A percentile compares a stretch with the other conserved stretches of the same genome.
These are phyloP conservation scores for Parus major DNA, from an alignment of 2,113 vertebrate genomes.

Conservation along the genomic window DNA sequence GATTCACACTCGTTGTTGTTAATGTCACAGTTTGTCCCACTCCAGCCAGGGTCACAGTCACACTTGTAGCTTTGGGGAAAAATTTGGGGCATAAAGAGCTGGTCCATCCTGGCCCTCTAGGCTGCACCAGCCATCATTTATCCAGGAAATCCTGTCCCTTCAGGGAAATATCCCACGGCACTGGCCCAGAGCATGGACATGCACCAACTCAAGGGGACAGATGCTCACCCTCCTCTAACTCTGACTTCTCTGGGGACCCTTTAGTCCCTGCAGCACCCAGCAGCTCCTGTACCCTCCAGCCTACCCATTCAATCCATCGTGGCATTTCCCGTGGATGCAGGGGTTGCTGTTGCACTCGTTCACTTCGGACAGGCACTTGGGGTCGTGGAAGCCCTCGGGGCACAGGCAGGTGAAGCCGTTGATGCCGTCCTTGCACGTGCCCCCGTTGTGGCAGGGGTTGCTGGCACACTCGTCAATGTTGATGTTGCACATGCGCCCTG, in stretches of 20 bases:
- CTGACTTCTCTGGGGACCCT: fast-evolving
- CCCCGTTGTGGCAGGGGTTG: constrained; percentile 90
- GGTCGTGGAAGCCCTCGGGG: constrained; percentile 88
- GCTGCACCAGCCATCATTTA: neutral
- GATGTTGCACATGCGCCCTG: constrained; percentile 91
- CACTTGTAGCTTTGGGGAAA: constrained; percentile 82
- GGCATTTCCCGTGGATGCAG: constrained; percentile 89
- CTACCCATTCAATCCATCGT: constrained; percentile 88
- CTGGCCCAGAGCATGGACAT: neutral
- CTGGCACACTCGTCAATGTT: constrained; percentile 89
- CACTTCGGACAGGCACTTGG: constrained; percentile 90
- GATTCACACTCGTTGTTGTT: constrained; percentile 96
- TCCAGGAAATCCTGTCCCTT: neutral
- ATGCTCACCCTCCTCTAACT: neutral
- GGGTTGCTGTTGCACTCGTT: constrained; percentile 94
- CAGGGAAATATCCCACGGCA: neutral
- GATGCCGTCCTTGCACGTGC: constrained; percentile 87
- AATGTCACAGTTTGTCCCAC: constrained; percentile 89
- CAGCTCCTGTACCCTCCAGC: neutral
- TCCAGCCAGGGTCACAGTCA: constrained; percentile 91
- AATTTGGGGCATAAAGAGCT: neutral
- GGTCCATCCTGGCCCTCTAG: neutral
- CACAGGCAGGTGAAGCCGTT: constrained; percentile 89
- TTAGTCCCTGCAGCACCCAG: neutral
- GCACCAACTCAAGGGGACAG: fast-evolving